Evolutionary conservation across 2,113 vertebrate species (phyloP).

Genomic region (Zingel zingel): DNA sequence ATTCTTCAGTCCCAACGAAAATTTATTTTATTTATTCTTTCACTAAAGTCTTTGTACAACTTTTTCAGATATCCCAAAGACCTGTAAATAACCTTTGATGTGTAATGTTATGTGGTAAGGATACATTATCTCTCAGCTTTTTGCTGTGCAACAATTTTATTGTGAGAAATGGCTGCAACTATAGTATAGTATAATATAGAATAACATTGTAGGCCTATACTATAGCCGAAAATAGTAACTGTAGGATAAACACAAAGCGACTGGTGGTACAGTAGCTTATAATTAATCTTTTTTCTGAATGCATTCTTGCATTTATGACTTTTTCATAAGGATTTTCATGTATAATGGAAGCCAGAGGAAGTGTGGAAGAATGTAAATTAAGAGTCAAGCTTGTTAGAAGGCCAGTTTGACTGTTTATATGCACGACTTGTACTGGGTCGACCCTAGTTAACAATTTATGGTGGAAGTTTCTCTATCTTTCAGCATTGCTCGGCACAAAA

Average conservation of each 20-base stretch:
- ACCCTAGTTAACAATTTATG: constrained; percentile 79
- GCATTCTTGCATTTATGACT: constrained; percentile 73
- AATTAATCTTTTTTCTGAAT: constrained; percentile 70
- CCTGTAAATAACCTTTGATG: constrained; percentile 13
- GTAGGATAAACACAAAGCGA: neutral
- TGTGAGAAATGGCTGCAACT: neutral
- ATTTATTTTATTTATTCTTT: no score
- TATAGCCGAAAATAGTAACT: neutral
- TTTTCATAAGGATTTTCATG: constrained; percentile 75
- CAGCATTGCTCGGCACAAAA: constrained; percentile 60
- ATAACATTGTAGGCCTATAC: neutral
- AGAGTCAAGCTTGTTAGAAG: constrained; percentile 75
- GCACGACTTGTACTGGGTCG: constrained; percentile 68
- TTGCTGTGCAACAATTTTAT: neutral
- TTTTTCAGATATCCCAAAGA: neutral
- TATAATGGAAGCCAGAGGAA: constrained; percentile 70
- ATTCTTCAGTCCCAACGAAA: neutral
- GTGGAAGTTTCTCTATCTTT: constrained; percentile 68
- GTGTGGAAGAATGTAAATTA: constrained; percentile 72
- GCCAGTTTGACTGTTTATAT: constrained; percentile 79
- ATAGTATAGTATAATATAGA: neutral
- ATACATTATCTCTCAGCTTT: neutral
- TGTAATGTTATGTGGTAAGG: neutral
- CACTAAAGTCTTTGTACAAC: neutral
- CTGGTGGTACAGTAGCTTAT: constrained; percentile 31